phyloP scores from a whole-genome alignment of 1,140 invertebrate species.

The Brachionus angularis region DNA sequence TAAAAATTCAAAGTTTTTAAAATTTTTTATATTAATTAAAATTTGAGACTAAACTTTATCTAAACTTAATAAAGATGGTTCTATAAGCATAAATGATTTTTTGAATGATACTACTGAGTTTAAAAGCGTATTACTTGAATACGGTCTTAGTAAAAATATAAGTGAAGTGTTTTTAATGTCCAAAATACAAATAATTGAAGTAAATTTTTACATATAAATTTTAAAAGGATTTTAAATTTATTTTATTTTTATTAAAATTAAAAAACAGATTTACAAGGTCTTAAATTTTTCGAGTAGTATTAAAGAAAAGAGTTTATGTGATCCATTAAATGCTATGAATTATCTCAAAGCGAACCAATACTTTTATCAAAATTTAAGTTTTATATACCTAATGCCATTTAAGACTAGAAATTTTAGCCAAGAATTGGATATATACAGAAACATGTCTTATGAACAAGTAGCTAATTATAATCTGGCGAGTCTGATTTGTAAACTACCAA shows the following conservation, averaged over 20 bases:
- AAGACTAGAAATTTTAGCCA: too few relatives aligned
- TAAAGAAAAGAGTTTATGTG: constrained; percentile 27
- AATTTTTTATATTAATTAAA: background rate
- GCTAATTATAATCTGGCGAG: constrained; percentile 30
- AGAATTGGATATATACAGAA: background rate
- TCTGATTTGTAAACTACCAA: constrained; percentile 30
- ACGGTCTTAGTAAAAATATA: constrained; percentile 15
- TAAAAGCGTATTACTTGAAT: constrained; percentile 4
- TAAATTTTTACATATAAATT: background rate
- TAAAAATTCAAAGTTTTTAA: constrained; percentile 17
- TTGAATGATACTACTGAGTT: constrained; percentile 31
- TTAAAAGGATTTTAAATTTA: background rate
- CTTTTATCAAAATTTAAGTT: constrained; percentile 4
- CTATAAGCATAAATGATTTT: constrained; percentile 36
- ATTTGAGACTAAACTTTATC: background rate
- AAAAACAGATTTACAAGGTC: constrained; percentile 29
- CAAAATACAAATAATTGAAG: constrained; percentile 40
- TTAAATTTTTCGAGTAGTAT: constrained; percentile 36
- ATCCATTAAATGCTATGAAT: constrained; percentile 20
- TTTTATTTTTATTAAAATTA: background rate
- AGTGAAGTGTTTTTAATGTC: constrained; percentile 1
- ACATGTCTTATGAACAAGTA: constrained; percentile 12
- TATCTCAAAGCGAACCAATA: constrained; percentile 19
- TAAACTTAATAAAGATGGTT: background rate
- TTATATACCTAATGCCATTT: background rate